phyloP scores from a whole-genome alignment of 2,888 invertebrate species.

The Azorinus chamasolen region DNA sequence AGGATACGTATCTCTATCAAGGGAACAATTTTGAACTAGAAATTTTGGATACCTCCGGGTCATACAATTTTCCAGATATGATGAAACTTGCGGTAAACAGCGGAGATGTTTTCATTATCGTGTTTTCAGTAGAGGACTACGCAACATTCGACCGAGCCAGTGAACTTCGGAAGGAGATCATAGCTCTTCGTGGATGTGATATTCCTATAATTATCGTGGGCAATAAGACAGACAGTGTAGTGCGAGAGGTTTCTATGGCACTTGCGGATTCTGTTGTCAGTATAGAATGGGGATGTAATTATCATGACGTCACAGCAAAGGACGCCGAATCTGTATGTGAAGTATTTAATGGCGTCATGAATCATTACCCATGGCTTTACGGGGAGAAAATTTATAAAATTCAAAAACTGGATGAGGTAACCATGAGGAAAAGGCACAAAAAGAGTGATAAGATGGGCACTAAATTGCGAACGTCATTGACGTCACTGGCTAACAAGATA shows the following conservation, averaged over 20 bases:
- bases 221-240: slow-evolving; percentile 78
- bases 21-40: slow-evolving; percentile 78
- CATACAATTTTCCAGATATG: slow-evolving; percentile 86
- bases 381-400: slow-evolving; percentile 27
- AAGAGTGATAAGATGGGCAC: no score
- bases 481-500: no score
- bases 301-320: slow-evolving; percentile 46
- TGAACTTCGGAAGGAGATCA: slow-evolving; percentile 74
- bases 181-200: slow-evolving; percentile 66
- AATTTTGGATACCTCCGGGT: slow-evolving; percentile 85
- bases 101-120: slow-evolving; percentile 85
- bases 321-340: slow-evolving; percentile 15
- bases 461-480: no score
- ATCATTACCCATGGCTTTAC: slow-evolving; percentile 31
- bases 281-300: slow-evolving; percentile 80
- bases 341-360: slow-evolving; percentile 44
- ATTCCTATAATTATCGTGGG: slow-evolving; percentile 79
- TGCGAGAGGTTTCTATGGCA: slow-evolving; percentile 88
- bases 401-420: no score
- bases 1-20: slow-evolving; percentile 85
- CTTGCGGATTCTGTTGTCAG: slow-evolving; percentile 91
- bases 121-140: slow-evolving; percentile 84
- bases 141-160: slow-evolving; percentile 83
- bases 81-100: slow-evolving; percentile 83
- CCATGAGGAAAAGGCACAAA: no score